phyloP scores from a whole-genome alignment of 2,113 vertebrate genomes.

The Microcebus lehilahytsara region DNA sequence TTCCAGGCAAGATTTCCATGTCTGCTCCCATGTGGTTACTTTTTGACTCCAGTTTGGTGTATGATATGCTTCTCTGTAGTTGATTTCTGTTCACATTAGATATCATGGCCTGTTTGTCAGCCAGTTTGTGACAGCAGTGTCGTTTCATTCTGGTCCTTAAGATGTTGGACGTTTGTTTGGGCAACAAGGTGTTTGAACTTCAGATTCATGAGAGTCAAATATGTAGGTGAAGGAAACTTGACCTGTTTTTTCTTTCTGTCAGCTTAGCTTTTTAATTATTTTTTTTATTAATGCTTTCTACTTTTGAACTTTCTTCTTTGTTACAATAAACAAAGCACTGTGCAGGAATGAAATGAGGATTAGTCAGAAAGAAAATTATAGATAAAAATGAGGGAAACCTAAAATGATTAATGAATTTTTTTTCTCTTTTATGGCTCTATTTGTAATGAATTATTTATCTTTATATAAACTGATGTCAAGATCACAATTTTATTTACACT shows the following conservation, averaged over 20 bases:
- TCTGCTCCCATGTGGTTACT: neutral
- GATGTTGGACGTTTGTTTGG: neutral
- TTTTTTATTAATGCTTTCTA: neutral
- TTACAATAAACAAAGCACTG: neutral
- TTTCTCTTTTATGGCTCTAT: neutral
- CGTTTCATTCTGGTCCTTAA: neutral
- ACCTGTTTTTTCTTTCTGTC: neutral
- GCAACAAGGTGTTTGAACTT: neutral
- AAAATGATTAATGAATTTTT: neutral
- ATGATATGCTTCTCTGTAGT: neutral
- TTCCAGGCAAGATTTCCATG: neutral
- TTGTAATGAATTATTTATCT: neutral
- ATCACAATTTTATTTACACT: neutral
- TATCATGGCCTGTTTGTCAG: neutral
- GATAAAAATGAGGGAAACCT: neutral
- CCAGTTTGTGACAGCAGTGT: neutral
- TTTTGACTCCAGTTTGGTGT: neutral
- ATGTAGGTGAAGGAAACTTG: neutral
- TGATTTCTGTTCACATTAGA: neutral
- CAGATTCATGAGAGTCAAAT: neutral
- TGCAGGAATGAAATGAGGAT: neutral
- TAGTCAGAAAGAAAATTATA: neutral
- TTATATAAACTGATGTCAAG: neutral
- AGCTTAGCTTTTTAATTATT: neutral
- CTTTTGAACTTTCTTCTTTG: neutral